Evolutionary conservation across 2,113 vertebrate species (phyloP).

Genomic region (Crotalus viridis): DNA sequence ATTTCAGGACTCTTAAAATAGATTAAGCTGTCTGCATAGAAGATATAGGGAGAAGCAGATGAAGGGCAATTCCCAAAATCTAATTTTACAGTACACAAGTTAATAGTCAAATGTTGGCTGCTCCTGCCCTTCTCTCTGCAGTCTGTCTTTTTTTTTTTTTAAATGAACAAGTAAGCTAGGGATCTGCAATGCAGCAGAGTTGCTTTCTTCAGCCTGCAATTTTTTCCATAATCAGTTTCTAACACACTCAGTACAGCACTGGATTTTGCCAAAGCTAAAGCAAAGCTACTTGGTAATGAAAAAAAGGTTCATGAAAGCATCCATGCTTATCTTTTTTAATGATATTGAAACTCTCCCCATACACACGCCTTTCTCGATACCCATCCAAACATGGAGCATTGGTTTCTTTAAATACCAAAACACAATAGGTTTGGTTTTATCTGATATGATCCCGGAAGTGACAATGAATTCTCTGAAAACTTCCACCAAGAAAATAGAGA

Average conservation of each 20-base stretch:
- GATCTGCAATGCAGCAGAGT: conserved; percentile 67
- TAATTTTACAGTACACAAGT: conserved; percentile 53
- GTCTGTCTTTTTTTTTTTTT: conserved; percentile 60
- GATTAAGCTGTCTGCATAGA: conserved; percentile 45
- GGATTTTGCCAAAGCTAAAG: neutral
- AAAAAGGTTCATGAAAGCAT: neutral
- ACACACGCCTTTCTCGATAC: neutral
- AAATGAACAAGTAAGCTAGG: conserved; percentile 38
- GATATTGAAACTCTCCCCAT: neutral
- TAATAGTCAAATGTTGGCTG: conserved; percentile 51
- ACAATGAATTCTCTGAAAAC: neutral
- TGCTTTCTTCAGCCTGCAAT: conserved; percentile 44
- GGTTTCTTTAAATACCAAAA: neutral
- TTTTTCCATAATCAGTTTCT: conserved; percentile 37
- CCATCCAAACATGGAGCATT: neutral
- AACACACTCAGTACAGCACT: neutral
- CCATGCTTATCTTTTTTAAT: neutral
- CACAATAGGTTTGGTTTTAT: neutral
- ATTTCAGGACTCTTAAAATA: conserved; percentile 42
- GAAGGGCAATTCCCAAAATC: conserved; percentile 61
- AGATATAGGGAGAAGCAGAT: conserved; percentile 45
- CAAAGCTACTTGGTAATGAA: neutral
- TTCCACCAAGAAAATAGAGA: neutral
- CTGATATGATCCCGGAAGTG: neutral
- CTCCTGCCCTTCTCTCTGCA: conserved; percentile 50